Percentiles rank a stretch among this genome's conserved stretches.
These are phyloP conservation scores for Nothoprocta pentlandii DNA, from an alignment of 2,113 vertebrate species.

Conservation along the genomic window DNA sequence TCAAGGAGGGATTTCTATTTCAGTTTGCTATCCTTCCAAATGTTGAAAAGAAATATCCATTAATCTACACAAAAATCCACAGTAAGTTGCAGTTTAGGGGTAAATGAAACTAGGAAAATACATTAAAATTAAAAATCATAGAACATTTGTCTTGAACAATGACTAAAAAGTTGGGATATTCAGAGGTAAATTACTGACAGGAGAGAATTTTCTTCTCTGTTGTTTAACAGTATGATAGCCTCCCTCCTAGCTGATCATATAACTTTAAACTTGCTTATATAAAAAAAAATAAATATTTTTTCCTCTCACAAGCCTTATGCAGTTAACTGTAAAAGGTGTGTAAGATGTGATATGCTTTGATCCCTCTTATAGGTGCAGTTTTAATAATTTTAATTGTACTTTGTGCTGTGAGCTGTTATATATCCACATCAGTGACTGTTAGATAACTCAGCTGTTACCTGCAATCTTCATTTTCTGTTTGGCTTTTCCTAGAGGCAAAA, in stretches of 20 bases:
- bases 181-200: background rate
- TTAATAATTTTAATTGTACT: background rate
- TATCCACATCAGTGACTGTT: slow-evolving; percentile 21
- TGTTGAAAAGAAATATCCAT: background rate
- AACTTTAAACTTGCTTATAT: background rate
- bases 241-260: background rate
- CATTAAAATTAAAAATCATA: background rate
- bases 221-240: background rate
- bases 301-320: background rate
- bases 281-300: background rate
- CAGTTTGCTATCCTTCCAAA: background rate
- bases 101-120: background rate
- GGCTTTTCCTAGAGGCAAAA: slow-evolving; percentile 70
- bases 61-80: background rate
- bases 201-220: background rate
- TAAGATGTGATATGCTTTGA: background rate
- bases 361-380: background rate
- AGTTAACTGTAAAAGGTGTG: background rate
- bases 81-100: background rate
- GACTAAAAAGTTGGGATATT: background rate
- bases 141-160: background rate
- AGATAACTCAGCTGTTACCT: slow-evolving; percentile 69
- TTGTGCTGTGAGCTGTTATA: background rate
- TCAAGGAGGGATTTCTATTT: background rate
- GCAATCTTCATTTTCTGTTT: slow-evolving; percentile 65